Evolutionary conservation across 2,113 vertebrate genomes (phyloP), one percentile per base, ranked within the genome.

Genomic region (Larimichthys polyactis): DNA sequence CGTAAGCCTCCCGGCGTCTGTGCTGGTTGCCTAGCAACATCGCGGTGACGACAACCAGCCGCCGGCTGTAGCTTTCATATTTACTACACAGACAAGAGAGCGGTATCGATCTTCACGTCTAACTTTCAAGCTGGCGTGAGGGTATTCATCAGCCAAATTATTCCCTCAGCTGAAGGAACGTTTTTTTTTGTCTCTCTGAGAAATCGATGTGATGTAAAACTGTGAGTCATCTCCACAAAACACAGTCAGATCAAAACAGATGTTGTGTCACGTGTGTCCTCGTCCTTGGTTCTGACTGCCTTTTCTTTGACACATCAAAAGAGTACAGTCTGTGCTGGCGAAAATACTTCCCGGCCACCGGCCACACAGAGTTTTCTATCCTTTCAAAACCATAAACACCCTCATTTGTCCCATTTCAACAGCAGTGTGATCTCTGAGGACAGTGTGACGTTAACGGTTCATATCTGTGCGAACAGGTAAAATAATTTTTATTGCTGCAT

Each of bases 221-320:
- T 40, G 36, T 36, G 36, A 58, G 24, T 22, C 10, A 17, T 51
- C 17, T 49, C 57, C 17, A 48, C 46, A 49, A 51, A 16, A 69
- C 40, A 55, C 32, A 22, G 14, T 43, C 17, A 17, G 40, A 63
- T 63, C 24, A 46, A 65, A 65, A 10, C 20, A 36, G 17, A 58
- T 52, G 58, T 5, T 54, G 24, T 49, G 70, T 36, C 36, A 20
- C 6, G 32, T 8, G 32, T 0, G 20, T 67, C 62, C 29, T 72
- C 10, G 20, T 51, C 70, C 7, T 22, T 7, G 11, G n/a, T 48
- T 36, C 15, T 6, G 4, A 40, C 36, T 43, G 27, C 40, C 44
- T 72, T 40, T 55, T 43, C 22, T 66, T 72, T 78, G 46, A 55
- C 27, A 55, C 2, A 67, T 40, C 27, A 74, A 73, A 40, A 63